Evolutionary conservation across 2,113 vertebrate genomes (phyloP).

Genomic region (Solea senegalensis): DNA sequence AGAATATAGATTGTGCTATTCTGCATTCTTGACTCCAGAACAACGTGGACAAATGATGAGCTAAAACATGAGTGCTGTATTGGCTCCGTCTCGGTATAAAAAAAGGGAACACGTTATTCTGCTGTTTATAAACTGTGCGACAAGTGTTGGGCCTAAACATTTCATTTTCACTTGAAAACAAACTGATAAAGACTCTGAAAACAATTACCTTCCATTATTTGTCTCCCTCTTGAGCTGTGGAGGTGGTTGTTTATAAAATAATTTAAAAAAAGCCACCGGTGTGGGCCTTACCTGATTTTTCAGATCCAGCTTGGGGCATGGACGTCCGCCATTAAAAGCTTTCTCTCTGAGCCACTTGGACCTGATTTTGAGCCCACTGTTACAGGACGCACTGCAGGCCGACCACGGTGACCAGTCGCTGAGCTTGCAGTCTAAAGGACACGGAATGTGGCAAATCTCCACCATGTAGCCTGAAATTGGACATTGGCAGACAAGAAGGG

Average conservation of each 20-base stretch:
- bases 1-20: constrained; percentile 5
- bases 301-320: constrained; percentile 94
- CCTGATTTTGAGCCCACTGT: constrained; percentile 88
- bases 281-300: constrained; percentile 93
- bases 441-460: constrained; percentile 89
- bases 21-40: constrained; percentile 15
- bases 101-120: constrained; percentile 17
- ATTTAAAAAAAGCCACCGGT: not conserved
- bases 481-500: constrained; percentile 42
- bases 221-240: not conserved
- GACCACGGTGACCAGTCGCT: constrained; percentile 96
- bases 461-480: constrained; percentile 87
- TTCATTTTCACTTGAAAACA: not conserved
- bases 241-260: too few species aligned
- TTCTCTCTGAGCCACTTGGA: constrained; percentile 97
- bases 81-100: constrained; percentile 6
- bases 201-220: constrained; percentile 3
- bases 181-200: not conserved
- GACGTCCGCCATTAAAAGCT: constrained; percentile 93
- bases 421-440: constrained; percentile 95
- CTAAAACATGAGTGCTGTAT: not conserved
- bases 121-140: constrained; percentile 2
- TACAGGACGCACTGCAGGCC: constrained; percentile 90
- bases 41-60: constrained; percentile 31
- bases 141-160: not conserved